A percentile compares a stretch with the other conserved stretches of the same genome.
Conservation (phyloP, 2,113 vertebrate species). For the Scytalopus superciliaris region DNA sequence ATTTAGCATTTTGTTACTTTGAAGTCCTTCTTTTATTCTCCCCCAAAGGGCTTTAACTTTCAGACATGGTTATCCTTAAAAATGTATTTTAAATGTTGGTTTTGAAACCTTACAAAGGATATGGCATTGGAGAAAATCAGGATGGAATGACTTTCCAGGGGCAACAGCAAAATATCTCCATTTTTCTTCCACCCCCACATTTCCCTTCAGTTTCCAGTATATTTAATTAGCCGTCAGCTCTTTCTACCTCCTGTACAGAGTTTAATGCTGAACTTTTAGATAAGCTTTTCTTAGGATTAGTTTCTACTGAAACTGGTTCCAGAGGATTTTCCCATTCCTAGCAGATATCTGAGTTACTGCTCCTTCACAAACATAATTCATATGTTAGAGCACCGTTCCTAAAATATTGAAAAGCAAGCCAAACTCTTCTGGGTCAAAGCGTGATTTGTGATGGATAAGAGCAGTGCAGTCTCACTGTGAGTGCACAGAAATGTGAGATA, state of each 20-base stretch:
- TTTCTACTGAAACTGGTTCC: neutral
- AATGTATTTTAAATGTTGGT: conserved; percentile 47
- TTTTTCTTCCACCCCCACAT: conserved; percentile 45
- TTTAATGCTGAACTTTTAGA: neutral
- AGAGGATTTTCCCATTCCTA: neutral
- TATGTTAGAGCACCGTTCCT: neutral
- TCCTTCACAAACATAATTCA: neutral
- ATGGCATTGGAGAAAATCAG: conserved; percentile 28
- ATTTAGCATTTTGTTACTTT: conserved; percentile 61
- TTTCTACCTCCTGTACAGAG: neutral
- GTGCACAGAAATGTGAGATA: neutral
- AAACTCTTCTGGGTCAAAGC: neutral
- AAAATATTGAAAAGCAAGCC: neutral
- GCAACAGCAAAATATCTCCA: conserved; percentile 3
- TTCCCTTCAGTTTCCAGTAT: conserved; percentile 23
- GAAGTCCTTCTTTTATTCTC: conserved; percentile 56
- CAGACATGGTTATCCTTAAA: conserved; percentile 50
- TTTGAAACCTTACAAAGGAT: conserved; percentile 55
- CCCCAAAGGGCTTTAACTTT: conserved; percentile 54
- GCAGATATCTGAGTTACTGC: neutral
- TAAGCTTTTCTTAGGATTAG: conserved; percentile 17
- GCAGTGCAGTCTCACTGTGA: neutral
- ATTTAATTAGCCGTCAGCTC: neutral
- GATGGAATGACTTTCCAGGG: conserved; percentile 39
- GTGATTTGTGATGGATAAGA: neutral